Evolutionary conservation across 1,140 invertebrate species (phyloP).

Genomic region (Drosophila sp.): DNA sequence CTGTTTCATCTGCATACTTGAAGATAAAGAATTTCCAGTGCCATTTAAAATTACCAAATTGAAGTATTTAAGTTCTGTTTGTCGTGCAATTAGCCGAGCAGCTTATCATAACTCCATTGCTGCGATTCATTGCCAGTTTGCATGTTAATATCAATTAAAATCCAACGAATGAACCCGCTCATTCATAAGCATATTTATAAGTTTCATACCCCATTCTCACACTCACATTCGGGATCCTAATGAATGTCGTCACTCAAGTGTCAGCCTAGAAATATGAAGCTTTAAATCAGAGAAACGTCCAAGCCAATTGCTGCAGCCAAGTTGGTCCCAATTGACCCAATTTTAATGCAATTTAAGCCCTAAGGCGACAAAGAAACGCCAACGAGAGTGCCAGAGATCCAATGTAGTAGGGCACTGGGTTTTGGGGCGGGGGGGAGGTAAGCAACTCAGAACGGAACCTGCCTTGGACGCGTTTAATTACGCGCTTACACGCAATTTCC

Average conservation of each 20-base stretch:
- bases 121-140: conserved; percentile 3
- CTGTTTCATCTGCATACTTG: too few species aligned
- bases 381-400: conserved; percentile 5
- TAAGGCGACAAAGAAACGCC: conserved; percentile 7
- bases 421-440: background rate
- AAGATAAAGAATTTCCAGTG: too few species aligned
- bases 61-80: background rate
- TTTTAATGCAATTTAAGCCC: conserved; percentile 20
- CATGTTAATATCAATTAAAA: conserved; percentile 17
- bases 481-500: conserved; percentile 21
- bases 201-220: background rate
- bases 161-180: background rate
- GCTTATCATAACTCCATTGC: background rate
- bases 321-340: conserved; percentile 23
- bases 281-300: conserved; percentile 4
- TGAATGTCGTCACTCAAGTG: conserved; percentile 9
- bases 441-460: background rate
- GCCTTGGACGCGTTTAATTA: conserved; percentile 14
- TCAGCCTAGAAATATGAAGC: conserved; percentile 15
- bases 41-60: too few species aligned
- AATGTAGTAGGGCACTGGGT: background rate
- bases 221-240: background rate
- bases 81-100: background rate
- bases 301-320: conserved; percentile 5
- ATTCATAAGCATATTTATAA: conserved; percentile 9